phyloP scores from a whole-genome alignment of 2,113 vertebrate genomes.

The Hyla sarda region DNA sequence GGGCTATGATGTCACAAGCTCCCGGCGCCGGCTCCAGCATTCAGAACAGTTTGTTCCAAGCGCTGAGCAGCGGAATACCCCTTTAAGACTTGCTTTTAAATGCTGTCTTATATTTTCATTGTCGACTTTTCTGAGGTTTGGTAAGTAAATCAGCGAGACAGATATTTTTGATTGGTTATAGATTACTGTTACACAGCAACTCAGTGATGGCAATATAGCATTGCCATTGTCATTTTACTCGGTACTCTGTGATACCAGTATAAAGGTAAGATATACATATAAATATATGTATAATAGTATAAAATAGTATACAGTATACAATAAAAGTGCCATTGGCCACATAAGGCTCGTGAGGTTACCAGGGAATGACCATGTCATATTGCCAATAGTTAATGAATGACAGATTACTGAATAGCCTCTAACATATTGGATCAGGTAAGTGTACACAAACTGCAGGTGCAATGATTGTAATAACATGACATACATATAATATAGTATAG shows the following conservation, averaged over 20 bases:
- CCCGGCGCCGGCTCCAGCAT: no score
- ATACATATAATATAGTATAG: background rate
- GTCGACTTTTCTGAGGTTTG: background rate
- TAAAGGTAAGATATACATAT: background rate
- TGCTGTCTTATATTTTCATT: background rate
- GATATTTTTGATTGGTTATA: background rate
- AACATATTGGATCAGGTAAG: slow-evolving; percentile 41
- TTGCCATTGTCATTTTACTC: background rate
- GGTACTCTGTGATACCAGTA: background rate
- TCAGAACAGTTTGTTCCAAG: no score
- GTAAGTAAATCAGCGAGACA: slow-evolving; percentile 8
- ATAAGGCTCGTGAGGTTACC: no score
- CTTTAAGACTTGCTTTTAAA: background rate
- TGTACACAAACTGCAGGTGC: slow-evolving; percentile 10
- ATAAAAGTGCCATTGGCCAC: no score
- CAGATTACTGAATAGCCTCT: slow-evolving; percentile 17
- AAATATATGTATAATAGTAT: no score
- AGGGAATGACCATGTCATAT: no score
- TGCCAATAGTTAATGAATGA: background rate
- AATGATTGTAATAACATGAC: slow-evolving; percentile 25
- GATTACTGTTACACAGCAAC: slow-evolving; percentile 4
- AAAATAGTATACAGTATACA: background rate
- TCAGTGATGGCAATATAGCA: no score
- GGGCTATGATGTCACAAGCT: no score
- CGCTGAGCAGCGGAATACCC: no score